These are phyloP conservation scores for Glaucopsyche alexis DNA, from an alignment of 2,888 invertebrate species.

Conservation along the genomic window DNA sequence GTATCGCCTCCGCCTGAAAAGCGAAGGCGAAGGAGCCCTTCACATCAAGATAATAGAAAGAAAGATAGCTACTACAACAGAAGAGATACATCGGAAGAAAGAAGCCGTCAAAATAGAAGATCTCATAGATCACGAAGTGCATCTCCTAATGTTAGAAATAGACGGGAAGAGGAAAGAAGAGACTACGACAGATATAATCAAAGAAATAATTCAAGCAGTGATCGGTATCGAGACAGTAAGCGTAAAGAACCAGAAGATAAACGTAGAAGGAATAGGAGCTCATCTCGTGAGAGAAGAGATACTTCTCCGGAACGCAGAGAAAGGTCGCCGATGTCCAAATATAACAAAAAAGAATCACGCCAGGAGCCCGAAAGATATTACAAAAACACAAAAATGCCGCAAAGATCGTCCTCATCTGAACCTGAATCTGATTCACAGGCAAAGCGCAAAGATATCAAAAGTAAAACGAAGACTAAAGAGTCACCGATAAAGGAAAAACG, in stretches of 20 bases:
- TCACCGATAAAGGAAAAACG: constrained; percentile 49
- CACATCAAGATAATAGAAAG: constrained; percentile 50
- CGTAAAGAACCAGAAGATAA: constrained; percentile 40
- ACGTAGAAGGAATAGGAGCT: constrained; percentile 52
- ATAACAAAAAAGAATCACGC: constrained; percentile 3
- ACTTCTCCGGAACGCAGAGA: constrained; percentile 48
- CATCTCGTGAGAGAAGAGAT: constrained; percentile 53
- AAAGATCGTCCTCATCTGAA: constrained; percentile 55
- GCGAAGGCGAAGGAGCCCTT: constrained; percentile 56
- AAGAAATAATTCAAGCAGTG: constrained; percentile 44
- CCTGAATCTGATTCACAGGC: constrained; percentile 54
- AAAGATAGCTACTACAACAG: constrained; percentile 51
- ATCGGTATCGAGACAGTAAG: constrained; percentile 37
- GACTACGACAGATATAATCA: constrained; percentile 51
- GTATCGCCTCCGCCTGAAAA: constrained; percentile 63
- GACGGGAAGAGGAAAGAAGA: constrained; percentile 46
- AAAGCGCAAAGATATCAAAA: constrained; percentile 48
- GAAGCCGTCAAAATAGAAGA: constrained; percentile 46
- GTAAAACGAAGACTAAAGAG: constrained; percentile 48
- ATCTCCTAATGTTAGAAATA: constrained; percentile 49
- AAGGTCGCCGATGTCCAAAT: constrained; percentile 18
- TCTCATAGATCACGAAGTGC: constrained; percentile 45
- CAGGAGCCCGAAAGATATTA: constrained; percentile 51
- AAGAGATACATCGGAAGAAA: constrained; percentile 41
- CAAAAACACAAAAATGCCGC: constrained; percentile 49